These are phyloP conservation scores for Montipora efflorescens DNA, from an alignment of 64 coral and sea anemone genomes.

Conservation along the genomic window DNA sequence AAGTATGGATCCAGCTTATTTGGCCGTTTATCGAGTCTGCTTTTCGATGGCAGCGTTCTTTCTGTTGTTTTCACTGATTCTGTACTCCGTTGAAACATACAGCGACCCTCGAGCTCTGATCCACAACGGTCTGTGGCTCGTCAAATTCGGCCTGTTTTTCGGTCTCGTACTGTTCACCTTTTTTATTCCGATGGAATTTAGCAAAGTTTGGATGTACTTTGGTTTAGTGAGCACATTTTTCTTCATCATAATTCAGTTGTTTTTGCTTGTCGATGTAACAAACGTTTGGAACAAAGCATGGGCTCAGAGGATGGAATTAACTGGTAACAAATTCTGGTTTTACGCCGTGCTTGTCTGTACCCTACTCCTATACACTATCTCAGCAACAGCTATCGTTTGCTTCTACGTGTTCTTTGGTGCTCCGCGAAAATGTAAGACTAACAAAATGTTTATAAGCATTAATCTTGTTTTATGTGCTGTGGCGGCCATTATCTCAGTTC, in stretches of 20 bases:
- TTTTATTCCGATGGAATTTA: conserved; percentile 94
- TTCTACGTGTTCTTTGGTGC: conserved; percentile 88
- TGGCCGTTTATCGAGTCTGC: conserved; percentile 94
- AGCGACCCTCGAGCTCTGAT: conserved; percentile 80
- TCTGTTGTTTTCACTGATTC: conserved; percentile 82
- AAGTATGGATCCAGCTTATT: conserved; percentile 93
- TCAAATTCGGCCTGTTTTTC: conserved; percentile 97
- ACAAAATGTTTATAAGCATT: conserved; percentile 92
- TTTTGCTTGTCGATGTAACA: conserved; percentile 79
- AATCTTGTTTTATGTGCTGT: conserved; percentile 84
- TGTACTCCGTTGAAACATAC: conserved; percentile 68
- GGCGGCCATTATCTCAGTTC: conserved; percentile 81
- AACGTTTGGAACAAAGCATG: conserved; percentile 59
- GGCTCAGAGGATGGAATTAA: conserved; percentile 55
- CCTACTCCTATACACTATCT: conserved; percentile 62
- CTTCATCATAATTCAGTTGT: conserved; percentile 86
- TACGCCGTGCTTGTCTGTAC: conserved; percentile 58
- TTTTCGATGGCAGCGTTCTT: conserved; percentile 97
- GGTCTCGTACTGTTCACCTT: conserved; percentile 87
- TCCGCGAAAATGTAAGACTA: conserved; percentile 74
- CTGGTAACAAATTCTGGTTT: conserved; percentile 77
- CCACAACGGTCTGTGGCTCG: conserved; percentile 89
- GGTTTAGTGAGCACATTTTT: conserved; percentile 85
- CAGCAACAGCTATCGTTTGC: conserved; percentile 53
- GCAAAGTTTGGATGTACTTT: conserved; percentile 87